Percentiles rank a stretch among this genome's conserved stretches.
phyloP scores from a whole-genome alignment of 2,797 vertebrate genomes.

The Alectoris magna region DNA sequence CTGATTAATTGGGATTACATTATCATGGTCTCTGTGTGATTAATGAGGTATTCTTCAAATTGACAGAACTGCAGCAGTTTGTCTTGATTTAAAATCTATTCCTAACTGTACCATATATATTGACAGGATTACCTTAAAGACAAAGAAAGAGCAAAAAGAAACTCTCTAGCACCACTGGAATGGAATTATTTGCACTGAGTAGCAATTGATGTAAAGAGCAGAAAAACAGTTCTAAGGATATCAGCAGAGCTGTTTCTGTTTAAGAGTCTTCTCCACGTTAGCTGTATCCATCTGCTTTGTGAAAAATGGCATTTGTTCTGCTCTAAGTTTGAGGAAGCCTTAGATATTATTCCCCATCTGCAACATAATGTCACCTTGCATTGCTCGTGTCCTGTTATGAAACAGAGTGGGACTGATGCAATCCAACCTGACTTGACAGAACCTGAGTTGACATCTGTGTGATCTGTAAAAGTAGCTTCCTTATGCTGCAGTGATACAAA shows the following conservation, averaged over 20 bases:
- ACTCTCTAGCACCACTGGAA: not conserved
- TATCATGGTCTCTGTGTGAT: not conserved
- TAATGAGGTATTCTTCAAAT: not conserved
- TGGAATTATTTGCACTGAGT: not conserved
- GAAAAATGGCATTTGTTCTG: not conserved
- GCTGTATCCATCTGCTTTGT: not conserved
- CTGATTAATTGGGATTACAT: not conserved
- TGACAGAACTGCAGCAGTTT: not conserved
- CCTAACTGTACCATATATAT: not conserved
- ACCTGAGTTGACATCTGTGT: not conserved
- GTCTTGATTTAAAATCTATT: not conserved
- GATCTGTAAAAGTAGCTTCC: constrained; percentile 1
- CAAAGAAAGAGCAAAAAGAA: not conserved
- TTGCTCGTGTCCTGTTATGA: not conserved
- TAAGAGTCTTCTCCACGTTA: not conserved
- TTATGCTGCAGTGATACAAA: not conserved
- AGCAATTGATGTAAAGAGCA: not conserved
- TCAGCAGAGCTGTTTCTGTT: constrained; percentile 22
- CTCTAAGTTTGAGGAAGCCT: not conserved
- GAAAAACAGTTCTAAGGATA: not conserved
- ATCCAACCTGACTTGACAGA: not conserved
- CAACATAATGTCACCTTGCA: constrained; percentile 4
- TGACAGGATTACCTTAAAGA: not conserved
- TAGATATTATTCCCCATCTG: not conserved
- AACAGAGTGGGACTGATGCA: constrained; percentile 16